A percentile compares a stretch with the other conserved stretches of the same genome.
phyloP scores from a whole-genome alignment of 2,113 vertebrate species.

The Hippolais icterina region DNA sequence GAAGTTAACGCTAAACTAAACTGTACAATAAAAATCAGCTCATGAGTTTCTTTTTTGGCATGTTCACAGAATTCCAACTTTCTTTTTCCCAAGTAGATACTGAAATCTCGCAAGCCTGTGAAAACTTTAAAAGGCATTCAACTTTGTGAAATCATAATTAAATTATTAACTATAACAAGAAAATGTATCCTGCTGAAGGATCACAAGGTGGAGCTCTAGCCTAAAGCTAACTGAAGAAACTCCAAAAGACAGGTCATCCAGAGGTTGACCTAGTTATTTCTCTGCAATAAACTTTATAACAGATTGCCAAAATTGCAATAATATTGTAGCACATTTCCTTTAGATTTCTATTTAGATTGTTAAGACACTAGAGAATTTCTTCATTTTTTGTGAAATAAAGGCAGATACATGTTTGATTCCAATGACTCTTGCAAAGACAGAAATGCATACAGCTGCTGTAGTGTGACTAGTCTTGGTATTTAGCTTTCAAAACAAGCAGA shows the following conservation, averaged over 20 bases:
- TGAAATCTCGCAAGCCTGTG: background rate
- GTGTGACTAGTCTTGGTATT: background rate
- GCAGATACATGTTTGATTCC: background rate
- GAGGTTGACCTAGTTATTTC: conserved; percentile 72
- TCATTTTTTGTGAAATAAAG: background rate
- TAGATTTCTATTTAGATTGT: background rate
- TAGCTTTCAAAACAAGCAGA: background rate
- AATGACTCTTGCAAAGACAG: background rate
- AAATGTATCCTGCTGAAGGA: conserved; percentile 75
- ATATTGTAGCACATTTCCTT: background rate
- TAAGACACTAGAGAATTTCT: background rate
- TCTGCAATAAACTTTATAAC: conserved; percentile 46
- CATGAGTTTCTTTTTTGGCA: background rate
- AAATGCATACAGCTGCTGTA: background rate
- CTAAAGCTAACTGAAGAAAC: conserved; percentile 74
- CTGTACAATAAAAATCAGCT: background rate
- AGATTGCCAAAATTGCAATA: background rate
- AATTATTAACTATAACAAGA: conserved; percentile 67
- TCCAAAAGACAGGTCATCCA: conserved; percentile 71
- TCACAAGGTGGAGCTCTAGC: conserved; percentile 87
- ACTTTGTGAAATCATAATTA: conserved; percentile 57
- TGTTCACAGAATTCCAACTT: background rate
- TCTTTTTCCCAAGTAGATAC: background rate
- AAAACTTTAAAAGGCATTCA: conserved; percentile 27
- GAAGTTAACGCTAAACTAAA: background rate